Evolutionary conservation across 2,113 vertebrate genomes (phyloP).

Genomic region (Phylloscopus trochilus): DNA sequence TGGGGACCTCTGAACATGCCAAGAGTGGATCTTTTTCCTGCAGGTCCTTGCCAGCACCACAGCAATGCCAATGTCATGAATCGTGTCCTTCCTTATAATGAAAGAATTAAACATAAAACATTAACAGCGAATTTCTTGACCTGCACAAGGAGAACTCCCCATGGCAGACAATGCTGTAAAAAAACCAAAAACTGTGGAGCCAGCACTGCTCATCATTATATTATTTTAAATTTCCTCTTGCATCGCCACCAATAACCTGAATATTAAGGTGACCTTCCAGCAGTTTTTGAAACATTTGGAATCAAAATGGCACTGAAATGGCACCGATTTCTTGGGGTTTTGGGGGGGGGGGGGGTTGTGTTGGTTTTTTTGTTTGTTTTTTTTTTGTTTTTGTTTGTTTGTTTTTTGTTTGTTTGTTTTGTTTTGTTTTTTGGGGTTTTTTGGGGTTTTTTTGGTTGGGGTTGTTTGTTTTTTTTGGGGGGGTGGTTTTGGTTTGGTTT

Average conservation of each 20-base stretch:
- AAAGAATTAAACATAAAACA: neutral
- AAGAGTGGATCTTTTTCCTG: rapidly evolving
- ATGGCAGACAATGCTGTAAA: rapidly evolving
- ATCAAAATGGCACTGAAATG: neutral
- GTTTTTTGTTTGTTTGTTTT: neutral
- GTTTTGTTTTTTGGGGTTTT: too few species aligned
- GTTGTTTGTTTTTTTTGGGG: too few species aligned
- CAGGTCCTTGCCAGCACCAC: neutral
- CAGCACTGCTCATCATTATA: neutral
- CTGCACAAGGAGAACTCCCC: neutral
- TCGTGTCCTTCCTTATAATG: rapidly evolving
- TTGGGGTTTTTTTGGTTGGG: rapidly evolving
- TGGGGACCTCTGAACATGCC: rapidly evolving
- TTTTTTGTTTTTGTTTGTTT: rapidly evolving
- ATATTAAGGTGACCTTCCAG: neutral
- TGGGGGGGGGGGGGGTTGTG: too few species aligned
- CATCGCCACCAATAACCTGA: neutral
- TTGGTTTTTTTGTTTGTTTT: neutral
- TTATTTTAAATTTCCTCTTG: neutral
- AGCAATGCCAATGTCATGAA: neutral
- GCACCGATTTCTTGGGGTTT: neutral
- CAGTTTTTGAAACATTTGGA: neutral
- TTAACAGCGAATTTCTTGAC: neutral
- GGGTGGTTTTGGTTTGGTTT: too few species aligned
- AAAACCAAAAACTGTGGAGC: neutral